phyloP scores from a whole-genome alignment of 2,113 vertebrate genomes.

The Peromyscus maniculatus region DNA sequence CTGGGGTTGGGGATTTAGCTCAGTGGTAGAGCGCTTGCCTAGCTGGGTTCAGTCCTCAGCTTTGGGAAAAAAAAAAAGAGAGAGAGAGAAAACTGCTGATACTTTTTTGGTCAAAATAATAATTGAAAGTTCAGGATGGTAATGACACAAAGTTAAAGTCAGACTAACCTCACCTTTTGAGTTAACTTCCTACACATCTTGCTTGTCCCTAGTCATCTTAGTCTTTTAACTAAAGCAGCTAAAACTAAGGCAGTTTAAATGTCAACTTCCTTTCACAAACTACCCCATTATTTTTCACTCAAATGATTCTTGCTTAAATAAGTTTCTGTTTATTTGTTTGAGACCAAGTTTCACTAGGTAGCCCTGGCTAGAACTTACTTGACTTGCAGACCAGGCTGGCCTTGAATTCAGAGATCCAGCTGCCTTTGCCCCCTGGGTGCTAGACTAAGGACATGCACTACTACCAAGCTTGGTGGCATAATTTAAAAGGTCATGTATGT shows the following conservation, averaged over 20 bases:
- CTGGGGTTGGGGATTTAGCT: too few species aligned
- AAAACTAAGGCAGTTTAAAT: slow-evolving; percentile 57
- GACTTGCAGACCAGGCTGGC: neutral
- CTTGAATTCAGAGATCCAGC: neutral
- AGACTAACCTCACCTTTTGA: slow-evolving; percentile 12
- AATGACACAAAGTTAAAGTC: slow-evolving; percentile 25
- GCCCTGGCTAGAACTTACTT: neutral
- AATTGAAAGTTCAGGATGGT: neutral
- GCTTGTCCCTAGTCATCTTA: neutral
- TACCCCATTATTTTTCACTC: neutral
- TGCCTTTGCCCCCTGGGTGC: neutral
- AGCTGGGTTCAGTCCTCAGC: too few species aligned
- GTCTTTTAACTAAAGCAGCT: slow-evolving; percentile 38
- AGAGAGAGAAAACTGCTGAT: neutral
- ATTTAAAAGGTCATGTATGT: slow-evolving; percentile 17
- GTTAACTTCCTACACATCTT: slow-evolving; percentile 14
- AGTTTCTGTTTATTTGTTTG: neutral
- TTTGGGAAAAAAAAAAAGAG: too few species aligned
- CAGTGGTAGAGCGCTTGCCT: too few species aligned
- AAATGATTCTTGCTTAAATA: slow-evolving; percentile 55
- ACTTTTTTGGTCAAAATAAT: slow-evolving; percentile 33
- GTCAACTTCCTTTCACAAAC: slow-evolving; percentile 59
- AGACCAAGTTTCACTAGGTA: neutral
- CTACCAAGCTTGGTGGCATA: neutral
- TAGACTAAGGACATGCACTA: neutral